Evolutionary conservation across 2,797 vertebrate species (phyloP), one percentile per base, ranked within the genome.

Genomic region (Parotocinclus haroldoi): DNA sequence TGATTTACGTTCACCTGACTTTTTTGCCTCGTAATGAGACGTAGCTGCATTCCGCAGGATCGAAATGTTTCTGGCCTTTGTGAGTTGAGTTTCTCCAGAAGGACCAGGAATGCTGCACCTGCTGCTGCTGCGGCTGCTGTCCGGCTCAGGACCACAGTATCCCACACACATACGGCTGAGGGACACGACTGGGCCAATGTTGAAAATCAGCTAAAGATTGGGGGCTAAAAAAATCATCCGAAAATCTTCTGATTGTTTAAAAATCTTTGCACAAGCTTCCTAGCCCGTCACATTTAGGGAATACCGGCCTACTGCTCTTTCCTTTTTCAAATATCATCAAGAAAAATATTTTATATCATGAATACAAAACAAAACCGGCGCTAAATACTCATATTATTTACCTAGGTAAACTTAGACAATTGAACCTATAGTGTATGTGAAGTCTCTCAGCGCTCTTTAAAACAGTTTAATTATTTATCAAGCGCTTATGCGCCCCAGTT

Each of bases 391-490:
- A 2, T 27, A 27, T 27, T 27, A 27, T 27, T 27, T 27, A 27
- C 2, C 27, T 27, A 2, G 5, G 27, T 5, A 27, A n/a, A 27
- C 5, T 27, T 27, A 27, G 27, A 2, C 27, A 2, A 27, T 27
- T 27, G 2, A 27, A 27, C 2, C 27, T 27, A 27, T 27, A 42
- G 40, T 42, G 40, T 42, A 42, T 42, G 40, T 9, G 27, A 58
- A 55, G n/a, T 63, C 45, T 68, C 54, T 66, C 53, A 69, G 72
- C 68, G 79, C 72, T 82, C 84, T 89, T 89, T 87, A 88, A 88
- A 38, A 88, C 81, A 65, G 84, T 83, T 90, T 86, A 90, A 90
- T 91, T 84, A 90, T 90, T 85, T 86, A 91, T 89, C 80, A 85
- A 83, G 88, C 69, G 79, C 78, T 81, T 81, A 82, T 85, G 79